These are phyloP conservation scores for Anseranas semipalmata DNA, from an alignment of 2,113 vertebrate genomes.

Conservation along the genomic window DNA sequence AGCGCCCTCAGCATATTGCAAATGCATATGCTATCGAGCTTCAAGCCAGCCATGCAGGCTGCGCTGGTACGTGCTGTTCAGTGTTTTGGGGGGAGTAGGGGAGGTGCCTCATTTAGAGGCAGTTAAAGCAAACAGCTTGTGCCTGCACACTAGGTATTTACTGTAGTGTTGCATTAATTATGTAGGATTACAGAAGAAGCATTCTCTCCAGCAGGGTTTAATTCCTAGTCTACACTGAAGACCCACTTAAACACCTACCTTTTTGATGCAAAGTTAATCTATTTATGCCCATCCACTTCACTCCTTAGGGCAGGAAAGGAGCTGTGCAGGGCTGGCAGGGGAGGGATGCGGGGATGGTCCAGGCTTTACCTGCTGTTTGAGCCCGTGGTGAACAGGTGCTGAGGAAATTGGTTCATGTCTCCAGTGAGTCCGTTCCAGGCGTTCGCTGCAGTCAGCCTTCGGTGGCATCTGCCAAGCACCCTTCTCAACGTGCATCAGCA, in stretches of 20 bases:
- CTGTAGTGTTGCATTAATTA: conserved; percentile 50
- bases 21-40: rapidly evolving
- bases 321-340: neutral
- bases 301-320: neutral
- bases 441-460: neutral
- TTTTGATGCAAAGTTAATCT: conserved; percentile 12
- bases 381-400: neutral
- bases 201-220: conserved; percentile 55
- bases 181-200: conserved; percentile 54
- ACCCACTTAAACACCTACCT: neutral
- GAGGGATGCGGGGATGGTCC: neutral
- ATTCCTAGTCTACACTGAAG: conserved; percentile 19
- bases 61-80: neutral
- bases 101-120: neutral
- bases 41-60: neutral
- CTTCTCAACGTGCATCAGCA: neutral
- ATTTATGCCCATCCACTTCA: neutral
- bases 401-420: neutral
- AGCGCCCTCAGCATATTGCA: neutral
- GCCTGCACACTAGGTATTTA: conserved; percentile 25
- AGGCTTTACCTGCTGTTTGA: neutral
- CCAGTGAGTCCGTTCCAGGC: neutral
- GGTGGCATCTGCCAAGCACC: neutral
- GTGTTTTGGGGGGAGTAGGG: neutral
- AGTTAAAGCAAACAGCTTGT: conserved; percentile 33